Percentiles rank a stretch among this genome's conserved stretches.
These are phyloP conservation scores for Zoanthus sansibaricus DNA, from an alignment of 92 coral and sea anemone species.

Conservation along the genomic window DNA sequence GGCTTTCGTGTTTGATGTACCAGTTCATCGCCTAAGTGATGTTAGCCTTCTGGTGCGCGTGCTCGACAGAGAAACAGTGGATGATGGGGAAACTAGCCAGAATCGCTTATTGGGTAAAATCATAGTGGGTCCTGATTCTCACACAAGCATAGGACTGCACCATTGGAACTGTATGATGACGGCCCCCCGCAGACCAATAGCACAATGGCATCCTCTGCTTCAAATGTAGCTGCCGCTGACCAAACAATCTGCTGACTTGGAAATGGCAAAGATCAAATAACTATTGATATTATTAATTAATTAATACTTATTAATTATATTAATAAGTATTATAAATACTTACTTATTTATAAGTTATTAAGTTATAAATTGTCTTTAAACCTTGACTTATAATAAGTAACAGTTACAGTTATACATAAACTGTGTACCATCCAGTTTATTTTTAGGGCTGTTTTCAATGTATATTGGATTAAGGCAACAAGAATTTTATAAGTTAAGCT, in stretches of 20 bases:
- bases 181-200: constrained; percentile 96
- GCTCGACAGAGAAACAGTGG: constrained; percentile 65
- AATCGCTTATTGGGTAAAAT: constrained; percentile 80
- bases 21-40: constrained; percentile 92
- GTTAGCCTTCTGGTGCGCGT: constrained; percentile 92
- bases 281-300: too few species aligned
- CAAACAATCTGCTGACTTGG: not conserved
- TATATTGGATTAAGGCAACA: too few species aligned
- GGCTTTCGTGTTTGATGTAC: constrained; percentile 97
- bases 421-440: too few species aligned
- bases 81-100: constrained; percentile 47
- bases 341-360: too few species aligned
- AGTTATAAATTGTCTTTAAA: not conserved
- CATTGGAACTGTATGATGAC: constrained; percentile 99
- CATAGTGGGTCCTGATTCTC: constrained; percentile 88
- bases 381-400: too few species aligned
- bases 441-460: too few species aligned
- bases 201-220: constrained; percentile 97
- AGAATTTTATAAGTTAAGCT: too few species aligned
- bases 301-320: too few species aligned
- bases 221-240: constrained; percentile 25
- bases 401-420: too few species aligned
- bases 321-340: too few species aligned
- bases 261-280: too few species aligned
- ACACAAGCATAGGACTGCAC: constrained; percentile 92